phyloP scores from a whole-genome alignment of 2,113 vertebrate genomes.

The Caranx melampygus region DNA sequence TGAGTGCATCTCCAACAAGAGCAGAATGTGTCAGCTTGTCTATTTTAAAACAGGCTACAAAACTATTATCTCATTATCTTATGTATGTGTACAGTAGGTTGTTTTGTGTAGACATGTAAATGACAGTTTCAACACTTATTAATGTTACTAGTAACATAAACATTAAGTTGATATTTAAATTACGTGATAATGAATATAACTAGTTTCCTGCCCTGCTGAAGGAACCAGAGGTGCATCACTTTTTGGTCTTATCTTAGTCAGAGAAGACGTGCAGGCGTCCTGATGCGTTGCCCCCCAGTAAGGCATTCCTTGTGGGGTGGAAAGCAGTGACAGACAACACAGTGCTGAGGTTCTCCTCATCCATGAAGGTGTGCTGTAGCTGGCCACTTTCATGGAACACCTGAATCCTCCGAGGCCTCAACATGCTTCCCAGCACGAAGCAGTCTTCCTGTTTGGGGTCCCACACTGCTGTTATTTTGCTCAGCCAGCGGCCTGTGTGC shows the following conservation, averaged over 20 bases:
- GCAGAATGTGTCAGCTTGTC: not conserved
- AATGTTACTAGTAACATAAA: not conserved
- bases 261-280: conserved; percentile 88
- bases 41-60: not conserved
- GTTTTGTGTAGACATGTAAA: no score
- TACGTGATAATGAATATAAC: no score
- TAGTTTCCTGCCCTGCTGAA: not conserved
- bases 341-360: conserved; percentile 77
- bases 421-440: conserved; percentile 87
- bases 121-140: not conserved
- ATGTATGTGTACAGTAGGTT: no score
- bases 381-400: conserved; percentile 85
- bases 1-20: not conserved
- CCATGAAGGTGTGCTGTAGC: conserved; percentile 78
- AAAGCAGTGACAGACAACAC: conserved; percentile 86
- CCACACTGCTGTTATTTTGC: conserved; percentile 88
- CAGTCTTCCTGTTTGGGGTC: conserved; percentile 91
- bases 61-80: no score
- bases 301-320: conserved; percentile 84
- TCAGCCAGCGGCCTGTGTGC: conserved; percentile 86
- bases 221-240: not conserved
- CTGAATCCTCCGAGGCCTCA: conserved; percentile 77
- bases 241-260: conserved; percentile 39
- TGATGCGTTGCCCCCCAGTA: conserved; percentile 88
- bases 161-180: not conserved